A percentile compares a stretch with the other conserved stretches of the same genome.
These are phyloP conservation scores for Prionchulus punctatus DNA, from an alignment of 2,888 invertebrate species.

Conservation along the genomic window DNA sequence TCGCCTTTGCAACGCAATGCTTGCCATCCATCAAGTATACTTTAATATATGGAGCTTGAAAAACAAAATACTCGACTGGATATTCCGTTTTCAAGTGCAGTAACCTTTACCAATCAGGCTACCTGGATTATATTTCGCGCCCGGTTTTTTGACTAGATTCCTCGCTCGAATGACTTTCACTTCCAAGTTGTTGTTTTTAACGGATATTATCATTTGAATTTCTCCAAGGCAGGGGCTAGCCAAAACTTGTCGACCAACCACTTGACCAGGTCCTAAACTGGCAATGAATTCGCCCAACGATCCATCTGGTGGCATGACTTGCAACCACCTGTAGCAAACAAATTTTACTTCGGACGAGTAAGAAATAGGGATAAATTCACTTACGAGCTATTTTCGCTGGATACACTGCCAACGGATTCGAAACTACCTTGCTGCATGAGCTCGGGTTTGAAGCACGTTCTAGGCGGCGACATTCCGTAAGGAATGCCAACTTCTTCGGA, in stretches of 20 bases:
- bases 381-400: neutral
- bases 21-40: slow-evolving; percentile 95
- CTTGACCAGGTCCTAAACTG: slow-evolving; percentile 57
- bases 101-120: too few relatives aligned
- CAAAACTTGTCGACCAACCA: slow-evolving; percentile 90
- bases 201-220: slow-evolving; percentile 72
- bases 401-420: neutral
- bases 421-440: neutral
- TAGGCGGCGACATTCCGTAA: neutral
- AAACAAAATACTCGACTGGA: neutral
- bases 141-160: slow-evolving; percentile 66
- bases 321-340: too few relatives aligned
- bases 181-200: slow-evolving; percentile 46
- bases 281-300: slow-evolving; percentile 58
- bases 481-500: slow-evolving; percentile 32
- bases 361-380: too few relatives aligned
- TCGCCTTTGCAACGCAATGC: slow-evolving; percentile 90
- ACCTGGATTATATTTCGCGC: slow-evolving; percentile 52
- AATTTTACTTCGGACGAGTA: too few relatives aligned
- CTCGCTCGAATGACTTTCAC: slow-evolving; percentile 91
- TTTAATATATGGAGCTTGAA: slow-evolving; percentile 82
- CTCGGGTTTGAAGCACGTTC: too few relatives aligned
- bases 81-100: too few relatives aligned
- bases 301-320: slow-evolving; percentile 38
- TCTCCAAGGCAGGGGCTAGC: slow-evolving; percentile 91